Base-by-base conservation (phyloP, 2,113 vertebrate genomes). In the Paracanthobrama guichenoti region DNA sequence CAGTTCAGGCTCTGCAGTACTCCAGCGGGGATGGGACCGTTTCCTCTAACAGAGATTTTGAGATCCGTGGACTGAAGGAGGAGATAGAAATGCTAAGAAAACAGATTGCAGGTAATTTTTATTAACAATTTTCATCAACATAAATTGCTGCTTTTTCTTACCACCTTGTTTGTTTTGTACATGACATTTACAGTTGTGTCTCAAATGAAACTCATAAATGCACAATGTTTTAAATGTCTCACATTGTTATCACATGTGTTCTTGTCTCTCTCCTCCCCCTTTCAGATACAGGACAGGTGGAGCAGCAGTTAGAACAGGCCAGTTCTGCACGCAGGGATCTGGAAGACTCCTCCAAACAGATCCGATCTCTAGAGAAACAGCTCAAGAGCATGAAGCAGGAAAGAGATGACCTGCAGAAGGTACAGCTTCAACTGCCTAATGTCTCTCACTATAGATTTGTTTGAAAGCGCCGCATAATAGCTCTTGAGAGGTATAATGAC, bases 81-180 rank as follows among this genome's bases (percentile, higher is more conserved):
- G 98, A 99, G 94, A 97, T 98, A 60, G 97, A 98, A 90, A 94
- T 94, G 72, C 93, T 99, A 84, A 98, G 95, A 93, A 97, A 97
- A 86, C 97, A 98, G 91, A 94, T 97, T 53, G 93, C 95, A 88
- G 98, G 98, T 99, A 91, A 89, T 46, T 39, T 67, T 20, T 31
- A 66, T 14, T 31, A 8, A 31, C 62, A 66, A 31, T 20, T 20
- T 55, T 7, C 1, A 18, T 53, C 50, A 53, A 20, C 50, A 20
- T 53, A 55, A 55, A 20, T 55, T 20, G 53, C 18, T 55, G 6
- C 18, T 55, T 55, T 22, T 55, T 55, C 18, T 55, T 55, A 22
- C 53, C 53, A 22, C 20, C 16, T 18, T 53, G 18, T 28, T 64
- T 18, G 62, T 67, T 67, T 67, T 20, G 18, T 28, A 14, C 31